Evolutionary conservation across 2,888 invertebrate species (phyloP).

Genomic region (Buathra laborator): DNA sequence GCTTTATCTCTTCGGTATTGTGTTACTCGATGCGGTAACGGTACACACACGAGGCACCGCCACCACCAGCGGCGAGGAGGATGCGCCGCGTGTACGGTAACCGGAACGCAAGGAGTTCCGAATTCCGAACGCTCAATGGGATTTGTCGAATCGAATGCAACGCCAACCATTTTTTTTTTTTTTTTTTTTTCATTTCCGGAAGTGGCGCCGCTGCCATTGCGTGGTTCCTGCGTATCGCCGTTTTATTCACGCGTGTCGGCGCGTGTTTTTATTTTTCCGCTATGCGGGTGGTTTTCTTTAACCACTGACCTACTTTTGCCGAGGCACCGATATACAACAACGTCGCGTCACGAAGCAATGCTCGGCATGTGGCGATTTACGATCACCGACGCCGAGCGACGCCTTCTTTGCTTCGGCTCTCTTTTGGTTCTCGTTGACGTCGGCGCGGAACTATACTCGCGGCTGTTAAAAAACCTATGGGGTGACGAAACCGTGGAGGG

Average conservation of each 20-base stretch:
- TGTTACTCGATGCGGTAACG: neutral
- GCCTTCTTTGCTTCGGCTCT: neutral
- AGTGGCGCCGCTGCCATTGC: neutral
- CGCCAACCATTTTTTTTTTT: conserved; percentile 25
- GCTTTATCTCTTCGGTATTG: neutral
- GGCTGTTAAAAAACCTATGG: conserved; percentile 5
- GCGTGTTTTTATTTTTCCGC: conserved; percentile 27
- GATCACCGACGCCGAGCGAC: conserved; percentile 37
- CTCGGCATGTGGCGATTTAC: conserved; percentile 53
- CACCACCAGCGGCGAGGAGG: conserved; percentile 21
- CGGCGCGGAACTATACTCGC: neutral
- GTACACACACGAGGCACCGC: neutral
- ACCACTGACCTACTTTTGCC: conserved; percentile 56
- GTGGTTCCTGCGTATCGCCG: neutral
- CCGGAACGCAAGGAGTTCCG: conserved; percentile 22
- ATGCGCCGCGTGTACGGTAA: conserved; percentile 9
- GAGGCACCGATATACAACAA: neutral
- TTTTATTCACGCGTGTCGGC: conserved; percentile 6
- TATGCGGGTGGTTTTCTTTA: conserved; percentile 47
- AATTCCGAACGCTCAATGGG: neutral
- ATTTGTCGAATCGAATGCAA: conserved; percentile 21
- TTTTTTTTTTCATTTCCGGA: conserved; percentile 56
- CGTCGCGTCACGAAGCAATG: conserved; percentile 23
- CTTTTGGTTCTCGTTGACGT: neutral
- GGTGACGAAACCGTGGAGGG: conserved; percentile 15